Evolutionary conservation across 2,797 vertebrate species (phyloP).

Genomic region (Lepidocolaptes lacrymiger): DNA sequence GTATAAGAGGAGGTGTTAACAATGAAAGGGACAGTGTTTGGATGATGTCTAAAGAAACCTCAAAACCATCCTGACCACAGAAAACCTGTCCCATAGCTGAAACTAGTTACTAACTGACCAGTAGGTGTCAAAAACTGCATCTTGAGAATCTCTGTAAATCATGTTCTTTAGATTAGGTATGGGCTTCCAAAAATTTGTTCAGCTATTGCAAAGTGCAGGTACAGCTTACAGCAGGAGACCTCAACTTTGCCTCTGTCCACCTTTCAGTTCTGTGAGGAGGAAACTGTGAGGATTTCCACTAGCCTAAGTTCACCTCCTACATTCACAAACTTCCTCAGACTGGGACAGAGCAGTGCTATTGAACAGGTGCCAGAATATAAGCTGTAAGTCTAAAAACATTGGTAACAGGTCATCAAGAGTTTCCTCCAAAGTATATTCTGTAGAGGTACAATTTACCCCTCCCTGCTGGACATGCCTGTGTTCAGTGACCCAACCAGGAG

Average conservation of each 20-base stretch:
- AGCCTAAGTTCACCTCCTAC: not conserved
- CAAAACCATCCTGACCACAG: not conserved
- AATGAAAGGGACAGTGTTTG: not conserved
- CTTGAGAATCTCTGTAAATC: not conserved
- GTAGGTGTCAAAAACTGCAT: not conserved
- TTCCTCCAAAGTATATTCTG: not conserved
- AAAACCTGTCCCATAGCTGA: not conserved
- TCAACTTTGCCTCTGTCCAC: not conserved
- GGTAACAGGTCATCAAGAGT: not conserved
- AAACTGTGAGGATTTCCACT: not conserved
- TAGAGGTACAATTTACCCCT: fast-evolving
- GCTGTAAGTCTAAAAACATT: not conserved
- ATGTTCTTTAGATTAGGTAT: not conserved
- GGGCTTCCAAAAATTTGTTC: not conserved
- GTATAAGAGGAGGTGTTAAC: not conserved
- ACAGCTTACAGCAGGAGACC: not conserved
- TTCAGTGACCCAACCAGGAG: not conserved
- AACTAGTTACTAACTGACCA: not conserved
- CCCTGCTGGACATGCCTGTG: not conserved
- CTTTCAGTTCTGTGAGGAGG: not conserved
- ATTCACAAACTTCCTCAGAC: not conserved
- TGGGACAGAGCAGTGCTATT: not conserved
- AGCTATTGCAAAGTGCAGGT: not conserved
- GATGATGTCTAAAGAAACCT: not conserved
- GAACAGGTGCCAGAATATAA: not conserved